These are phyloP conservation scores for Tigriopus japonicus DNA, from an alignment of 1,140 invertebrate species.

Conservation along the genomic window DNA sequence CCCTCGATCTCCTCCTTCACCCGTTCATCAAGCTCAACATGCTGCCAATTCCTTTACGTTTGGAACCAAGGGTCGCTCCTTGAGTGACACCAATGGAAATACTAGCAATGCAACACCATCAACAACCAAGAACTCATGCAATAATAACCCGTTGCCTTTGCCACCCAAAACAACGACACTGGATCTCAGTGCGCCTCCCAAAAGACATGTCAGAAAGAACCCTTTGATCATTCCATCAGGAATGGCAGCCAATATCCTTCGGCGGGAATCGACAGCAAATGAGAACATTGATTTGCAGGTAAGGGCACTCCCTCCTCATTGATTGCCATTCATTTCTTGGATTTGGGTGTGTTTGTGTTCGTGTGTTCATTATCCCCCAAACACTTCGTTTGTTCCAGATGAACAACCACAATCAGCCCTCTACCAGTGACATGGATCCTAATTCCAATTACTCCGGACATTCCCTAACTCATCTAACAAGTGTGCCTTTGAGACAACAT, in stretches of 20 bases:
- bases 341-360: background rate
- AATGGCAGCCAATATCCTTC: background rate
- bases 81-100: background rate
- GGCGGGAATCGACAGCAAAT: constrained; percentile 14
- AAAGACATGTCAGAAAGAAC: constrained; percentile 66
- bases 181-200: constrained; percentile 35
- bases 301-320: constrained; percentile 3
- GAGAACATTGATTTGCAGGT: constrained; percentile 15
- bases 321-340: background rate
- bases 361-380: too few species aligned
- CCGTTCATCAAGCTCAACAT: background rate
- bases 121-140: background rate
- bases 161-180: constrained; percentile 60
- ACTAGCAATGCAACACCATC: background rate
- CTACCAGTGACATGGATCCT: background rate
- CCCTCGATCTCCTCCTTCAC: background rate
- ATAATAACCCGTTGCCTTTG: constrained; percentile 48
- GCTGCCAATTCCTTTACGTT: background rate
- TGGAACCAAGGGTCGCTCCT: background rate
- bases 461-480: too few species aligned
- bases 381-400: background rate
- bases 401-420: constrained; percentile 15
- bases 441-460: too few species aligned
- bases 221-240: constrained; percentile 52
- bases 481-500: too few species aligned